Evolutionary conservation across 2,113 vertebrate species (phyloP), one percentile per base, ranked within the genome.

Genomic region (Cyprinodon variegatus): DNA sequence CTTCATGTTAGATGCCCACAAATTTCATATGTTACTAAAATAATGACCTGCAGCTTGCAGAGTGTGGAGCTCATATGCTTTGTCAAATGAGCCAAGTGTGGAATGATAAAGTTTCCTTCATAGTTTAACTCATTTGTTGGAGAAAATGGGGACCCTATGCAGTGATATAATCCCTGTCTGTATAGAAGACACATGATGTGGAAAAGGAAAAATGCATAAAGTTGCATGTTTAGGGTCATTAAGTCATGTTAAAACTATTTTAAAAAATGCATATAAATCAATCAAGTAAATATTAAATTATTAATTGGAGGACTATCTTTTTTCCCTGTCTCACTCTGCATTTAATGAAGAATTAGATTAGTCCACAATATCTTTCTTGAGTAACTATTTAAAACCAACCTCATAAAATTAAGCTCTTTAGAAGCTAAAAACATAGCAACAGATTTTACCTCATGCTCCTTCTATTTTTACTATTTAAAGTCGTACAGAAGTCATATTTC

Each of bases 21-120:
- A 87, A 86, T 85, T 81, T 85, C 78, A 57, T 86, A 83, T 92
- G 87, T 91, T 90, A 91, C 87, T 41, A 90, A 88, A 86, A 84
- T 92, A 93, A 93, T 93, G 87, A 89, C 84, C 86, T 78, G 79
- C 22, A 17, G 76, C 78, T 79, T 5, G 68, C 65, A 60, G 57
- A 68, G 82, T 68, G 70, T 70, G 57, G 61, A 45, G 46, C 85
- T 88, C 2, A 41, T 50, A 69, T 38, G 41, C 72, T 69, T 68
- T 59, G 45, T 84, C 72, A 85, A 88, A 85, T 80, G 43, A 87
- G 74, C 65, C 65, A 62, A n/a, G 4, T 38, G 67, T 79, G 62
- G 76, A 77, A 48, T 41, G 65, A 76, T 76, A 77, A 90, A 87
- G 73, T 89, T 86, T 86, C 66, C 72, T 76, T 79, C 39, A 59